Base-by-base conservation (phyloP, 2,797 vertebrate genomes). In the Perdix hodgsoniae region DNA sequence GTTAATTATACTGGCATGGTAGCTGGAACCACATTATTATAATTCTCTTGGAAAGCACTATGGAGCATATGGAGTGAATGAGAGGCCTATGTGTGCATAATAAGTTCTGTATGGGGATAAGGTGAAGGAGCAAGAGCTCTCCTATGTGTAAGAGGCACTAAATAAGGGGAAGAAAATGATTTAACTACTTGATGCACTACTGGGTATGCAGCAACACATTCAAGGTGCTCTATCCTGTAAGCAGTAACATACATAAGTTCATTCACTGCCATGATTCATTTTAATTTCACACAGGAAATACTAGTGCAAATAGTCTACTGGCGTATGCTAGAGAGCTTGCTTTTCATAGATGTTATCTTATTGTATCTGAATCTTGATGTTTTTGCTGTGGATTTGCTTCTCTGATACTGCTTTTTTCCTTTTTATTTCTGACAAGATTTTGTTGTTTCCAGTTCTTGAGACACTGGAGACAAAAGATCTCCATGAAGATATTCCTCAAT, bases 111-210 rank as follows among this genome's bases (percentile, higher is more conserved):
- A 96, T 93, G 90, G 80, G 88, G 60, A 82, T 85, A 95, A 96
- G 96, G 95, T 96, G 96, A 97, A 95, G 93, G 86, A 96, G 94
- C 94, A 96, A 95, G 78, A 81, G 91, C 95, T 96, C 91, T 94
- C 94, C 78, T 92, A 86, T 96, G 87, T 94, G 63, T 85, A 93
- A 95, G 93, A 96, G 91, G 94, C 60, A 88, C 84, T 93, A 95
- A 95, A 96, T 84, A 96, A 93, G 35, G 49, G 79, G 49, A 90
- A 91, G 60, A 85, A 95, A 95, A 95, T 94, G 5, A 91, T 96
- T 96, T 97, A 96, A 94, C 87, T 94, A 56, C 91, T 96, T 94
- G 76, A 95, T 84, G 69, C 89, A 83, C 86, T 86, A 84, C 85
- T 91, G 83, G 69, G n/a, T 76, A 57, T 0, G 0, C 60, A 91